A percentile compares a stretch with the other conserved stretches of the same genome.
These are phyloP conservation scores for Gryon sp. DNA, from an alignment of 1,140 invertebrate genomes.

Conservation along the genomic window DNA sequence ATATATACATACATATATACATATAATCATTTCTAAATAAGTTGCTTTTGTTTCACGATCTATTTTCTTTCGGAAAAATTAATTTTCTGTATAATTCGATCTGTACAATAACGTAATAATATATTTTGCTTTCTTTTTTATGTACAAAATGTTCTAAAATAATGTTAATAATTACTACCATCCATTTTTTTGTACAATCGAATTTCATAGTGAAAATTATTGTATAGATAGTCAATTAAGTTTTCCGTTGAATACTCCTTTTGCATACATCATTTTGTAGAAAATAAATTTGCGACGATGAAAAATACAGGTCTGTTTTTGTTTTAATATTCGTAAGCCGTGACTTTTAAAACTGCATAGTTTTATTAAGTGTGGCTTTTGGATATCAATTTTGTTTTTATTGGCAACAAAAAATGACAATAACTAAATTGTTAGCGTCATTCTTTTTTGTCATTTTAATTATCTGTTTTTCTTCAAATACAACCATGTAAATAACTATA, in stretches of 20 bases:
- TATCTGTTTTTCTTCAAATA: conserved; percentile 10
- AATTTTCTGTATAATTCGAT: conserved; percentile 35
- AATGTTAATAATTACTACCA: background rate
- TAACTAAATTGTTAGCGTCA: no score
- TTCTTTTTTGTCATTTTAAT: background rate
- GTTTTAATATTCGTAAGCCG: no score
- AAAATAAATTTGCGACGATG: conserved; percentile 1
- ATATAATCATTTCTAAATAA: conserved; percentile 1
- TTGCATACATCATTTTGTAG: no score
- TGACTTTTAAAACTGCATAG: no score
- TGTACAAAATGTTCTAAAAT: no score
- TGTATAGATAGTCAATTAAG: background rate
- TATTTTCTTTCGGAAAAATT: conserved; percentile 16
- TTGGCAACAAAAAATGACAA: no score
- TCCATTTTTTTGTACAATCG: conserved; percentile 41
- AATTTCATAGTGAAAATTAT: conserved; percentile 5
- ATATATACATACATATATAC: conserved; percentile 13
- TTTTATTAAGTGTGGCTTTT: no score
- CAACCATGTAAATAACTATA: conserved; percentile 30
- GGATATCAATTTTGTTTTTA: no score
- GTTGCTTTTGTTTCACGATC: conserved; percentile 1
- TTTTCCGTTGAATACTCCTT: no score
- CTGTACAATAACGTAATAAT: conserved; percentile 56
- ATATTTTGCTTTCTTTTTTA: conserved; percentile 34
- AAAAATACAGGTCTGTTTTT: conserved; percentile 18